Conservation (phyloP, 1,140 invertebrate species). For the Piezodorus guildinii region DNA sequence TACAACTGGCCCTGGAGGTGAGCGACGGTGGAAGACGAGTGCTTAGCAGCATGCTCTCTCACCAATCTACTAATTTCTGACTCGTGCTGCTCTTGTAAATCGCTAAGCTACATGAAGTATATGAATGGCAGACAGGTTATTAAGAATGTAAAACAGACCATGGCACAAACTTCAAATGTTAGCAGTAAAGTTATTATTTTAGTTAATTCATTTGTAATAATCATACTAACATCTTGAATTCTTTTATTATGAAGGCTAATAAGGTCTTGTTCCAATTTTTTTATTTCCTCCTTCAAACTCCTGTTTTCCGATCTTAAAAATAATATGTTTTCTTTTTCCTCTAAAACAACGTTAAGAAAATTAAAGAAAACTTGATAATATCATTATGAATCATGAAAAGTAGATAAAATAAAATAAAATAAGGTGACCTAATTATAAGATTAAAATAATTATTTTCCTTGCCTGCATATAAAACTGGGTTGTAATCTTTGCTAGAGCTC, state of each 20-base stretch:
- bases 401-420: constrained; percentile 23
- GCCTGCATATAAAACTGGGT: constrained; percentile 23
- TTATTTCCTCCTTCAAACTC: constrained; percentile 45
- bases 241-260: constrained; percentile 58
- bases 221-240: constrained; percentile 53
- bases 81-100: constrained; percentile 63
- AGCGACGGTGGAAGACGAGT: constrained; percentile 36
- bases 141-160: constrained; percentile 12
- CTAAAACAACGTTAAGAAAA: constrained; percentile 38
- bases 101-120: constrained; percentile 44
- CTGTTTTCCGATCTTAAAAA: constrained; percentile 44
- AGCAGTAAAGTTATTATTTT: constrained; percentile 3
- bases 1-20: constrained; percentile 39
- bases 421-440: no score
- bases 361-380: constrained; percentile 34
- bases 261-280: constrained; percentile 48
- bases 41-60: constrained; percentile 36
- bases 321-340: constrained; percentile 35
- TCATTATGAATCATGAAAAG: constrained; percentile 28
- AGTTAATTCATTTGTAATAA: constrained; percentile 10
- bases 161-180: constrained; percentile 9
- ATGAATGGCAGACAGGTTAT: constrained; percentile 12
- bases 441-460: not conserved
- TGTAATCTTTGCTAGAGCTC: constrained; percentile 23
- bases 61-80: constrained; percentile 47